These are phyloP conservation scores for Ptilodon capucinus DNA, from an alignment of 2,888 invertebrate species.

Conservation along the genomic window DNA sequence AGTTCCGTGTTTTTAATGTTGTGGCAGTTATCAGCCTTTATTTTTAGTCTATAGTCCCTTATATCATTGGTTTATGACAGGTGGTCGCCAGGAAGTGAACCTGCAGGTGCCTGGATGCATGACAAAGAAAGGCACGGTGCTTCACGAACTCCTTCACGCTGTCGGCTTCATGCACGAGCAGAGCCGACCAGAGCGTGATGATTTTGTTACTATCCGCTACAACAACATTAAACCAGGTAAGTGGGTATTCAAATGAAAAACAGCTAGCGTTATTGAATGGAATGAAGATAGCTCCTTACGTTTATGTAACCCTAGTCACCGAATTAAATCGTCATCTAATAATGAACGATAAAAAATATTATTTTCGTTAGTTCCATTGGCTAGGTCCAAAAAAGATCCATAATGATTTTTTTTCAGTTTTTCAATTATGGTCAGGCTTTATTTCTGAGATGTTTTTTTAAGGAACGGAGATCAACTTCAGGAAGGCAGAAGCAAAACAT, in stretches of 20 bases:
- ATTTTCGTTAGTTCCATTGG: too few relatives aligned
- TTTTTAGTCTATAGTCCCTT: too few relatives aligned
- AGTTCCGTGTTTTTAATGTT: too few relatives aligned
- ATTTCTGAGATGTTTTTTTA: constrained; percentile 6
- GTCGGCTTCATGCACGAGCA: constrained; percentile 92
- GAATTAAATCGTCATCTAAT: background rate
- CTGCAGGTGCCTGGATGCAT: constrained; percentile 89
- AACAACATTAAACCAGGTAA: constrained; percentile 86
- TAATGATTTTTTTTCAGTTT: too few relatives aligned
- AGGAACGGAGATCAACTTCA: constrained; percentile 87
- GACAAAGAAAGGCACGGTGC: constrained; percentile 87
- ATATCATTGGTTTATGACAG: constrained; percentile 30
- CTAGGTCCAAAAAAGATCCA: too few relatives aligned
- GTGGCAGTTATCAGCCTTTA: too few relatives aligned
- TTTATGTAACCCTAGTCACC: too few relatives aligned
- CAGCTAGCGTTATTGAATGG: background rate
- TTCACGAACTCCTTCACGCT: constrained; percentile 92
- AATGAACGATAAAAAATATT: too few relatives aligned
- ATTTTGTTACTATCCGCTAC: constrained; percentile 85
- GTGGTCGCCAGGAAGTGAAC: constrained; percentile 86
- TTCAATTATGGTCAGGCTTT: too few relatives aligned
- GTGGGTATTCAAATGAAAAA: too few relatives aligned
- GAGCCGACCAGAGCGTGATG: constrained; percentile 89
- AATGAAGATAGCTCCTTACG: background rate
- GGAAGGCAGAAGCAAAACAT: constrained; percentile 81